These are phyloP conservation scores for Spialia ferax DNA, from an alignment of 2,888 invertebrate genomes.

Conservation along the genomic window DNA sequence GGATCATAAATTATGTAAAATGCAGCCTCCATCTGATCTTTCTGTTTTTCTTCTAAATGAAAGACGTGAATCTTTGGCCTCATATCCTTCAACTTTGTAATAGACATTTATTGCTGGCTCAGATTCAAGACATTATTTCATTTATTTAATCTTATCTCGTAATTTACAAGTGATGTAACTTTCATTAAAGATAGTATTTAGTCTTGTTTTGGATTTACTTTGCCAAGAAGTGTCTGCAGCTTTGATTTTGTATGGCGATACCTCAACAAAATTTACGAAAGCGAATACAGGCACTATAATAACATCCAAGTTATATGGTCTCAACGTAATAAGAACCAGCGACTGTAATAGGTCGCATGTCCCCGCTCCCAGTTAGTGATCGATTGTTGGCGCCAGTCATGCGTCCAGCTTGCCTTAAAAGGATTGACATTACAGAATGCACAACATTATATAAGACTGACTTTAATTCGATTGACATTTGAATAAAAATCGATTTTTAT, in stretches of 20 bases:
- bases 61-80: not conserved
- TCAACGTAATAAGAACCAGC: constrained; percentile 15
- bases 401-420: constrained; percentile 56
- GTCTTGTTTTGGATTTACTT: not conserved
- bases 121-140: not conserved
- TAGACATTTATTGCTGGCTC: not conserved
- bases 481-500: constrained; percentile 1
- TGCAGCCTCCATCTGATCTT: not conserved
- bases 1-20: not conserved
- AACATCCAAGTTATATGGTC: constrained; percentile 11
- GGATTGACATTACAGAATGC: constrained; percentile 25
- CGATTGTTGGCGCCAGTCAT: constrained; percentile 68
- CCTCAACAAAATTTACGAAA: not conserved
- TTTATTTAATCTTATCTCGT: not conserved
- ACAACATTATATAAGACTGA: not conserved
- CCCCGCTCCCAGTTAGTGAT: constrained; percentile 56
- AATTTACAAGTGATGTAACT: not conserved
- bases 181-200: not conserved
- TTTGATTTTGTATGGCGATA: not conserved
- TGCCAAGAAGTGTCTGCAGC: not conserved
- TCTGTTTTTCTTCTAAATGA: not conserved
- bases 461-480: not conserved
- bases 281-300: not conserved
- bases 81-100: not conserved
- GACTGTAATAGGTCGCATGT: constrained; percentile 51